Conservation (phyloP, 1,140 invertebrate genomes). For the Manduca sexta region DNA sequence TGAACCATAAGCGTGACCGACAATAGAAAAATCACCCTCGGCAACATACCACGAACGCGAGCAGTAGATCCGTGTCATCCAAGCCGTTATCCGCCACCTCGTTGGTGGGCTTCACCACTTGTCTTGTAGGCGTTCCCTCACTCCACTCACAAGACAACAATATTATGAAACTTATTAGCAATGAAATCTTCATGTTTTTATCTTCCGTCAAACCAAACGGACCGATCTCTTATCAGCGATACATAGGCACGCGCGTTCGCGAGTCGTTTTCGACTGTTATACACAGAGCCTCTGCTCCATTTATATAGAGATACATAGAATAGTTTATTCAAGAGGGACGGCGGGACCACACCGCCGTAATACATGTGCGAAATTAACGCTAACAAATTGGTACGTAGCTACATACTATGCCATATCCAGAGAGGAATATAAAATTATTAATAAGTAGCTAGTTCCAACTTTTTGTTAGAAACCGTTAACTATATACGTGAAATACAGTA, state of each 20-base stretch:
- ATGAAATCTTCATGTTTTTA: conserved; percentile 27
- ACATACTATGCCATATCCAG: not conserved
- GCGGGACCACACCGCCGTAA: conserved; percentile 10
- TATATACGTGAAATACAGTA: too few relatives aligned
- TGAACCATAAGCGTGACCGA: conserved; percentile 18
- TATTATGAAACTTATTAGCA: conserved; percentile 23
- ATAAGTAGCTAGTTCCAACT: too few relatives aligned
- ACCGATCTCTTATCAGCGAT: conserved; percentile 25
- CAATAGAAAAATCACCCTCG: conserved; percentile 12
- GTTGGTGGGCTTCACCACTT: conserved; percentile 19
- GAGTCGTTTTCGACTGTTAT: conserved; percentile 56
- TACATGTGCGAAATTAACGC: conserved; percentile 7
- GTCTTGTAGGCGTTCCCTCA: conserved; percentile 8
- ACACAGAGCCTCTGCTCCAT: conserved; percentile 42
- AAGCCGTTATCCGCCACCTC: conserved; percentile 26
- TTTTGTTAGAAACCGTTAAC: too few relatives aligned
- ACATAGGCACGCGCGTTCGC: conserved; percentile 44
- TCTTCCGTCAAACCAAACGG: conserved; percentile 9
- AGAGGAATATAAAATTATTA: too few relatives aligned
- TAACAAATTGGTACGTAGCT: not conserved
- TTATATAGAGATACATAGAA: conserved; percentile 57
- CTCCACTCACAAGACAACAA: conserved; percentile 17
- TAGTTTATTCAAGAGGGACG: conserved; percentile 34
- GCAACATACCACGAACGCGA: conserved; percentile 50
- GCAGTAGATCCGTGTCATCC: conserved; percentile 39